These are phyloP conservation scores for Aphodius sticticus DNA, from an alignment of 2,888 invertebrate genomes.

Conservation along the genomic window DNA sequence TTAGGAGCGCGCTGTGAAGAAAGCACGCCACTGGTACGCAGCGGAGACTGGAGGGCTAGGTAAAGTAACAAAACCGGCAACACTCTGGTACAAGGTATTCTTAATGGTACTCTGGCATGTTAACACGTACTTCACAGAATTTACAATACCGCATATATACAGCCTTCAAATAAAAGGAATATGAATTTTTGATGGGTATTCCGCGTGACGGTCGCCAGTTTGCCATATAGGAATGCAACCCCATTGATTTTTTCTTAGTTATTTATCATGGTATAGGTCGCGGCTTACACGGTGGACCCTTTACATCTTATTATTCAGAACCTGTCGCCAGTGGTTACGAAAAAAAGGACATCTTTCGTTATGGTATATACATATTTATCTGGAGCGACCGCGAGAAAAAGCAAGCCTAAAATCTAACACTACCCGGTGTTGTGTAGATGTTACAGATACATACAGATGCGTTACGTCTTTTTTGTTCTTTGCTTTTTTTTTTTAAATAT, in stretches of 20 bases:
- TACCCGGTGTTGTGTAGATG: slow-evolving; percentile 8
- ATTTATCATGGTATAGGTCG: slow-evolving; percentile 18
- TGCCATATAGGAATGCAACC: slow-evolving; percentile 20
- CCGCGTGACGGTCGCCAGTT: slow-evolving; percentile 18
- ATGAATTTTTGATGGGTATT: slow-evolving; percentile 17
- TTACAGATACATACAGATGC: slow-evolving; percentile 20
- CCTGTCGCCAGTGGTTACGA: neutral
- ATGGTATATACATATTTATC: slow-evolving; percentile 21
- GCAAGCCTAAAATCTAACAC: slow-evolving; percentile 19
- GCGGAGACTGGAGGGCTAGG: slow-evolving; percentile 12
- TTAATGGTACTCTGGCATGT: slow-evolving; percentile 48
- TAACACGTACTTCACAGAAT: slow-evolving; percentile 48
- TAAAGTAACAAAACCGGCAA: slow-evolving; percentile 39
- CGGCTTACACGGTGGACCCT: slow-evolving; percentile 6
- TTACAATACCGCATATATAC: slow-evolving; percentile 35
- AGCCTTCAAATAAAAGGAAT: slow-evolving; percentile 19
- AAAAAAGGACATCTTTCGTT: neutral
- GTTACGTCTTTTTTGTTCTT: neutral
- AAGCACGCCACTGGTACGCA: neutral
- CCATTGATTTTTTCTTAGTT: slow-evolving; percentile 7
- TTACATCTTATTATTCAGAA: neutral
- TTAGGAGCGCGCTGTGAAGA: neutral
- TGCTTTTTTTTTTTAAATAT: neutral
- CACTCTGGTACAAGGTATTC: slow-evolving; percentile 43
- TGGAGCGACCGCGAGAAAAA: slow-evolving; percentile 10